These are phyloP conservation scores for Cottoperca gobio DNA, from an alignment of 2,797 vertebrate genomes.

Conservation along the genomic window DNA sequence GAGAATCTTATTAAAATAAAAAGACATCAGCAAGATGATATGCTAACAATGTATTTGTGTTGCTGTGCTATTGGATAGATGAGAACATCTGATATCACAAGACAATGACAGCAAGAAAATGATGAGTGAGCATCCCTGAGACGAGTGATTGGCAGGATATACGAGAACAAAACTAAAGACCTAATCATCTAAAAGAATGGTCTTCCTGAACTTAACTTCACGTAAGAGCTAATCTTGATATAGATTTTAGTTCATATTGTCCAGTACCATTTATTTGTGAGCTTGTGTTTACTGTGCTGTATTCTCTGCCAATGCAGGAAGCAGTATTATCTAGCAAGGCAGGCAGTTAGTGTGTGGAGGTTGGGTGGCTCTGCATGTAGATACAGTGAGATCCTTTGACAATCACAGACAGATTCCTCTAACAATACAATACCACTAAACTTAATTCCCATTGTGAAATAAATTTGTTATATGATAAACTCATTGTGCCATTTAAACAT, in stretches of 20 bases:
- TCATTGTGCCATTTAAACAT: slow-evolving; percentile 22
- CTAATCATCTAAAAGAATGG: not conserved
- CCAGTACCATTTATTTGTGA: not conserved
- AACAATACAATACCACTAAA: not conserved
- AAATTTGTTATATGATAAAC: slow-evolving; percentile 21
- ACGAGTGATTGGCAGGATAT: not conserved
- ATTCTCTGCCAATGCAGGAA: not conserved
- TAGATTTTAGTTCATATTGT: not conserved
- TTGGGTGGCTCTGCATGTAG: not conserved
- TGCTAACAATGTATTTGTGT: not conserved
- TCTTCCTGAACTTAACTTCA: not conserved
- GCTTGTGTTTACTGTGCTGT: too few species aligned
- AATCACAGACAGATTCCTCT: slow-evolving; percentile 5
- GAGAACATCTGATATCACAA: not conserved
- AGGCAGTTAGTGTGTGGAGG: not conserved
- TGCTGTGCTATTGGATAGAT: not conserved
- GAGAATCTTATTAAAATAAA: not conserved
- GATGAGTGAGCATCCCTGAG: not conserved
- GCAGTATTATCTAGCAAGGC: not conserved
- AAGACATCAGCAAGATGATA: not conserved
- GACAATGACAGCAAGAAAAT: not conserved
- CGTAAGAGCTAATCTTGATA: not conserved
- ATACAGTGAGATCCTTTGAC: not conserved
- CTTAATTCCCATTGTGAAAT: slow-evolving; percentile 4
- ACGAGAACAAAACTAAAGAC: not conserved